phyloP scores from a whole-genome alignment of 2,888 invertebrate species.

The Pedicia rivosa region DNA sequence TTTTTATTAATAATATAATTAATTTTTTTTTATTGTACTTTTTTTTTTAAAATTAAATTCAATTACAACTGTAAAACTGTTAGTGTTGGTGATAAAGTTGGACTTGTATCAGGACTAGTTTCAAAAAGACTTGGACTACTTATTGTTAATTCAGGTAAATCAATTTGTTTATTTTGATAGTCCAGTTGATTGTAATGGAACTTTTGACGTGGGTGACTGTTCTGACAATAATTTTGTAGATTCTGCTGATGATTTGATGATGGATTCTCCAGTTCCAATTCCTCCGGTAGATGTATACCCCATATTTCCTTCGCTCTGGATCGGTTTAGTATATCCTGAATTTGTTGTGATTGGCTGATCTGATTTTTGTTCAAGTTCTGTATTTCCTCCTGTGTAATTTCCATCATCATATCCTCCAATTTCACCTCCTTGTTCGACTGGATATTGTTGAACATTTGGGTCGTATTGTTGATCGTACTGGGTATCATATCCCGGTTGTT shows the following conservation, averaged over 20 bases:
- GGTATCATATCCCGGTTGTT: constrained; percentile 20
- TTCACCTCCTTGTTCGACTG: constrained; percentile 10
- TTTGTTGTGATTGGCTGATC: constrained; percentile 4
- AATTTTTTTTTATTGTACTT: background rate
- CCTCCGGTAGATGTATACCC: constrained; percentile 20
- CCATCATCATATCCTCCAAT: constrained; percentile 14
- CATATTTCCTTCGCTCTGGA: constrained; percentile 28
- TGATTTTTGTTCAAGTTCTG: background rate
- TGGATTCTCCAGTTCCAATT: constrained; percentile 17
- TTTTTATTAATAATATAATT: too few species aligned
- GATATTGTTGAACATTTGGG: constrained; percentile 1
- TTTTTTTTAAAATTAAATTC: constrained; percentile 1
- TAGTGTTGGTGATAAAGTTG: constrained; percentile 8
- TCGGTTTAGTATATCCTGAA: constrained; percentile 17
- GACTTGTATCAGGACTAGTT: constrained; percentile 20
- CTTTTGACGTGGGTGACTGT: constrained; percentile 29
- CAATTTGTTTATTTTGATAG: constrained; percentile 19
- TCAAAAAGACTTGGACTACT: constrained; percentile 30
- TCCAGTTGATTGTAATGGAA: constrained; percentile 17
- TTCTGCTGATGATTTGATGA: too few species aligned
- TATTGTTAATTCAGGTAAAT: constrained; percentile 23
- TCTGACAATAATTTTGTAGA: constrained; percentile 19
- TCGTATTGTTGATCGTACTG: constrained; percentile 19
- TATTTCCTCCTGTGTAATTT: too few species aligned
- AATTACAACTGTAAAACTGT: too few species aligned